Conservation (phyloP, 2,113 vertebrate genomes). For the Lepisosteus osseus region DNA sequence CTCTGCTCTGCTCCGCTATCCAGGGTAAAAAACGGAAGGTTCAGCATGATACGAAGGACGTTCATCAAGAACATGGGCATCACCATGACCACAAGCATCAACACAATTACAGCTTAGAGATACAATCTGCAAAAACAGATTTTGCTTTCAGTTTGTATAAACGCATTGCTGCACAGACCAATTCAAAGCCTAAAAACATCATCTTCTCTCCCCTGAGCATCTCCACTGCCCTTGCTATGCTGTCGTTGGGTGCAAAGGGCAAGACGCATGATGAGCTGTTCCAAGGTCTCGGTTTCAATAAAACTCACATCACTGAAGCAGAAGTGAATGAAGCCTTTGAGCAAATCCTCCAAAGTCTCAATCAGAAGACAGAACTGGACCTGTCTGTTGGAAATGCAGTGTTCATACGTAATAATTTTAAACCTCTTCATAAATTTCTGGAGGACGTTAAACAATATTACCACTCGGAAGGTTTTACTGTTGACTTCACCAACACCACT, state of each 20-base stretch:
- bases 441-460: conserved; percentile 46
- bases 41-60: not conserved
- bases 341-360: conserved; percentile 22
- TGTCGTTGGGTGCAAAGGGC: conserved; percentile 58
- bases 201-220: conserved; percentile 74
- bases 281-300: conserved; percentile 49
- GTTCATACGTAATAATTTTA: conserved; percentile 41
- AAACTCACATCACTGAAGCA: conserved; percentile 17
- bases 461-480: conserved; percentile 44
- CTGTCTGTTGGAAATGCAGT: conserved; percentile 44
- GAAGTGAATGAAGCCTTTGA: conserved; percentile 39
- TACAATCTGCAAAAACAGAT: conserved; percentile 52
- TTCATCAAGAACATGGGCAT: not conserved
- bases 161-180: conserved; percentile 39
- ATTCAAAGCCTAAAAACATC: conserved; percentile 56
- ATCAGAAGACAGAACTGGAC: conserved; percentile 16
- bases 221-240: conserved; percentile 61
- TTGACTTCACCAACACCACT: conserved; percentile 42
- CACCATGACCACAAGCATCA: not conserved
- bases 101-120: conserved; percentile 13
- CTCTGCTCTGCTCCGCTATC: conserved; percentile 6
- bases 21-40: not conserved
- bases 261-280: conserved; percentile 62
- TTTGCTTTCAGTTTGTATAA: conserved; percentile 66
- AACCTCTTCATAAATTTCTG: conserved; percentile 41